phyloP scores from a whole-genome alignment of 2,888 invertebrate species.

The Drosophila dives region DNA sequence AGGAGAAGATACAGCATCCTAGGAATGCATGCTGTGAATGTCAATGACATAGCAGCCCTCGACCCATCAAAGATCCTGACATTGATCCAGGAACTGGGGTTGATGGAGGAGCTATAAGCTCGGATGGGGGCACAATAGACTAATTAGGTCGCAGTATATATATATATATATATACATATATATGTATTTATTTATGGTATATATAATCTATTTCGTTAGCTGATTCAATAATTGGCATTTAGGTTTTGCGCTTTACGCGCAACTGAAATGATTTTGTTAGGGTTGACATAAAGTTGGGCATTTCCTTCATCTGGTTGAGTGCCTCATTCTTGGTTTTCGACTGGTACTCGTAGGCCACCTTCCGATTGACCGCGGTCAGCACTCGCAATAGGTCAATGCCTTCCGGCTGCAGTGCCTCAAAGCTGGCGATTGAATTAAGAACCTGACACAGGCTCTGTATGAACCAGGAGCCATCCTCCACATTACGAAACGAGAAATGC shows the following conservation, averaged over 20 bases:
- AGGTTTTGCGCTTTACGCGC: constrained; percentile 71
- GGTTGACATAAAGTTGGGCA: constrained; percentile 89
- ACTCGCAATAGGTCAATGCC: constrained; percentile 87
- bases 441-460: constrained; percentile 88
- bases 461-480: constrained; percentile 90
- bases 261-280: constrained; percentile 87
- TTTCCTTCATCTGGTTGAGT: constrained; percentile 88
- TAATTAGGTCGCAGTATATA: too few species aligned
- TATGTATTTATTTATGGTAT: neutral
- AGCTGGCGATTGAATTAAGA: constrained; percentile 84
- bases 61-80: too few species aligned
- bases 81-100: too few species aligned
- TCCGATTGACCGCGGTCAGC: constrained; percentile 87
- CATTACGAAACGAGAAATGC: constrained; percentile 89
- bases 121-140: too few species aligned
- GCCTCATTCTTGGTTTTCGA: constrained; percentile 85
- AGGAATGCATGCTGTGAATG: too few species aligned
- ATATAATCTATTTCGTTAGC: neutral
- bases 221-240: constrained; percentile 28
- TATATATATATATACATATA: neutral
- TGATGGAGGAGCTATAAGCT: too few species aligned
- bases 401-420: constrained; percentile 84
- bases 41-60: too few species aligned
- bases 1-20: too few species aligned
- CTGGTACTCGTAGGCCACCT: constrained; percentile 89